A percentile compares a stretch with the other conserved stretches of the same genome.
These are phyloP conservation scores for Coenobita brevimanus DNA, from an alignment of 1,140 invertebrate species.

Conservation along the genomic window DNA sequence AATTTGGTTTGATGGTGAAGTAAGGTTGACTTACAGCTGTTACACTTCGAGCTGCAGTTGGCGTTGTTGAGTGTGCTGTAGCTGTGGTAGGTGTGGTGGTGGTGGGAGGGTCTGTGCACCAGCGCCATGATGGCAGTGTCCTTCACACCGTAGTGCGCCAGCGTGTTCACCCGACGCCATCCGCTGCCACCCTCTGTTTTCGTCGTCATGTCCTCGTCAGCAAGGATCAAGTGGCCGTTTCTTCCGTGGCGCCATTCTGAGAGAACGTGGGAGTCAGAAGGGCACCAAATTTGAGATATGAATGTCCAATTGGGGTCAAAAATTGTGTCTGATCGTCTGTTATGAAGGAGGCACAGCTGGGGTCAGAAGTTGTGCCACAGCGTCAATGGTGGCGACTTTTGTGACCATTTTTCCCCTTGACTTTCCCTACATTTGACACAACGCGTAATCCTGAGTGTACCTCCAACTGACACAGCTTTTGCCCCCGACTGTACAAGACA, in stretches of 20 bases:
- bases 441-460: too few species aligned
- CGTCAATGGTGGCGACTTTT: too few species aligned
- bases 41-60: constrained; percentile 58
- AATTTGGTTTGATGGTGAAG: too few species aligned
- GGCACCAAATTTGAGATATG: constrained; percentile 1
- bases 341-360: too few species aligned
- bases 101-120: constrained; percentile 79
- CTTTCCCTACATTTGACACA: too few species aligned
- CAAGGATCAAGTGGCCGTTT: constrained; percentile 73
- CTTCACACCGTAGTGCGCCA: constrained; percentile 94
- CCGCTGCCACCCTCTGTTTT: constrained; percentile 77
- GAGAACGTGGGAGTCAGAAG: constrained; percentile 63
- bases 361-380: too few species aligned
- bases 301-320: too few species aligned
- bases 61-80: constrained; percentile 60
- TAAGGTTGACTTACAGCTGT: constrained; percentile 62
- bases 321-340: too few species aligned
- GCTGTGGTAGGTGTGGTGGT: too few species aligned
- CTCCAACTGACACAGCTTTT: too few species aligned
- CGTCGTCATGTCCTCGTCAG: constrained; percentile 74
- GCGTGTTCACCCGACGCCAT: constrained; percentile 93
- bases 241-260: constrained; percentile 77
- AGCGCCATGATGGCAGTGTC: constrained; percentile 94
- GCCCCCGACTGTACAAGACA: too few species aligned
- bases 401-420: too few species aligned